Base-by-base conservation (phyloP, 2,113 vertebrate species). In the Alethe castanea region DNA sequence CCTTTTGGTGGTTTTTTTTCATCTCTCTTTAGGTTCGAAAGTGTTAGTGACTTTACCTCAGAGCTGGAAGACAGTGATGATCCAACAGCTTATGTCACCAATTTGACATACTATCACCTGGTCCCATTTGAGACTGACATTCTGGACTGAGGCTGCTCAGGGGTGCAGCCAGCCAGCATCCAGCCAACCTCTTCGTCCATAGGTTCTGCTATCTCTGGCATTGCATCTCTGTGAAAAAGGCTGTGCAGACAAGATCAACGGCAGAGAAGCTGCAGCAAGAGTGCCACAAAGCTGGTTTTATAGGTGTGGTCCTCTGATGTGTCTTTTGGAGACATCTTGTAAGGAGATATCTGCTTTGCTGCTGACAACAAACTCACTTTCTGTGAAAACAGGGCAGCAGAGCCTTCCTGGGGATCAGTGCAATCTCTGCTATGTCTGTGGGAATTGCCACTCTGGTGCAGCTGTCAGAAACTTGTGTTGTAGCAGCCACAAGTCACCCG, bases 51-150 rank as follows among this genome's bases (percentile, higher is more conserved):
- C 85, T 98, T 98, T 94, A 83, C 98, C 67, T 93, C 98, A 48
- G 99, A 99, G 65, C 77, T 98, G 47, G 98, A 98, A 17, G 97
- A 98, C 33, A 98, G 96, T 2, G 98, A 99, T 40, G 99, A 99
- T 70, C 98, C 99, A 13, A 98, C 98, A 36, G 98, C 99, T 28
- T 99, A 99, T 33, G 99, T 99, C 97, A 99, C 99, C 97, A 99
- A 99, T 96, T 96, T 99, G 90, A 99, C 99, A 31, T 99, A 99
- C 95, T 99, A 99, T 97, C 99, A 99, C 72, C 98, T 99, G 93
- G 99, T 99, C 78, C 99, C 99, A 1, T 99, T 99, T 77, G 99
- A 99, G 97, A 99, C 99, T 0, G 99, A 99, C 95, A 99, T 99
- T 96, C 97, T 99, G 98, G 99, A 99, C 97, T 99, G 98, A 99